These are phyloP conservation scores for Tauraco hartlaubi DNA, from an alignment of 2,797 vertebrate species.

Conservation along the genomic window DNA sequence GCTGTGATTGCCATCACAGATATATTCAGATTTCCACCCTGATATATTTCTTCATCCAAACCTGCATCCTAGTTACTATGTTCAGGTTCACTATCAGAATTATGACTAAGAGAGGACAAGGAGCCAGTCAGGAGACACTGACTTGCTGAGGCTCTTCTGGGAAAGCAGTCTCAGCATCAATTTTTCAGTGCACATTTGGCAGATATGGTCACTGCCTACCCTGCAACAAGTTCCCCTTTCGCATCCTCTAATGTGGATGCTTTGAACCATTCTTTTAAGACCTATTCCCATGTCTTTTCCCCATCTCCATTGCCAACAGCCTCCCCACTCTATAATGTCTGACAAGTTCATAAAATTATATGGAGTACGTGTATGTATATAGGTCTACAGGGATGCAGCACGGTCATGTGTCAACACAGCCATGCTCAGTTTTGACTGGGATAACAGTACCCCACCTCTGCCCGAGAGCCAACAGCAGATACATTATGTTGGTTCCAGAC, in stretches of 20 bases:
- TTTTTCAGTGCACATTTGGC: not conserved
- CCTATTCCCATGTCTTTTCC: not conserved
- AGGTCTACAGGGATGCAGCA: not conserved
- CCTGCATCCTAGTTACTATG: not conserved
- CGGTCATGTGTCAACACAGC: not conserved
- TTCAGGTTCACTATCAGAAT: not conserved
- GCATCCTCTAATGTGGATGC: not conserved
- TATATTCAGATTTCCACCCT: not conserved
- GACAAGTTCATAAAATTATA: not conserved
- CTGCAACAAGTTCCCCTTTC: slow-evolving; percentile 11
- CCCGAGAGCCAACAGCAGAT: not conserved
- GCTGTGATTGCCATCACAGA: not conserved
- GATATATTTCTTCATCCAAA: not conserved
- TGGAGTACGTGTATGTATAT: fast-evolving
- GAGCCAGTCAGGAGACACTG: not conserved
- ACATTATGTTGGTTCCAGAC: not conserved
- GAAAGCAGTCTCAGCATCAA: slow-evolving; percentile 15
- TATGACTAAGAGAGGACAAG: not conserved
- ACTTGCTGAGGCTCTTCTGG: not conserved
- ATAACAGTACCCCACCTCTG: not conserved
- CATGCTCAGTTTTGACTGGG: not conserved
- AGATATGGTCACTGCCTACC: not conserved
- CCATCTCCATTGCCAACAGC: not conserved
- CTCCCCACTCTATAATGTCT: not conserved
- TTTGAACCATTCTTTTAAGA: not conserved